Percentiles rank a stretch among this genome's conserved stretches.
Conservation (phyloP, 2,113 vertebrate species). For the Paratilapia polleni region DNA sequence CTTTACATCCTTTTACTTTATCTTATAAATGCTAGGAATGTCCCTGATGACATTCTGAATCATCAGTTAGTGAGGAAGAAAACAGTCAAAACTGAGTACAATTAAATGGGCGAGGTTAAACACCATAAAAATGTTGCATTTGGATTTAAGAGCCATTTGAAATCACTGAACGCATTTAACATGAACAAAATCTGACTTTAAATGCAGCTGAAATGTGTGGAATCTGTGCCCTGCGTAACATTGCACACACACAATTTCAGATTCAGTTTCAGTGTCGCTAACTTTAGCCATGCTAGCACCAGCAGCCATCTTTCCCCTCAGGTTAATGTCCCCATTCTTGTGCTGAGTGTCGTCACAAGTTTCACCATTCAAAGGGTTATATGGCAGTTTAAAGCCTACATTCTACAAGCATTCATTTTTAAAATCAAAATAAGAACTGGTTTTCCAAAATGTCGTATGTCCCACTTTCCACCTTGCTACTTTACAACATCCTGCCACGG, state of each 20-base stretch:
- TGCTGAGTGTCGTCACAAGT: neutral
- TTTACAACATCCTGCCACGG: neutral
- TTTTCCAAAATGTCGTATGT: neutral
- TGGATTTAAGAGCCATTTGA: neutral
- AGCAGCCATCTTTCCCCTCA: neutral
- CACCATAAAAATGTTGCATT: neutral
- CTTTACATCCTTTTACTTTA: neutral
- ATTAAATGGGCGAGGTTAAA: neutral
- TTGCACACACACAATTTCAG: neutral
- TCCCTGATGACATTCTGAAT: neutral
- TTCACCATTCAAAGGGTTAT: neutral
- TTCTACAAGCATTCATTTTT: neutral
- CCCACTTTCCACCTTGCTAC: neutral
- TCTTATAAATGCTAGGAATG: neutral
- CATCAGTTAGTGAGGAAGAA: neutral
- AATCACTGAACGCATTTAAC: neutral
- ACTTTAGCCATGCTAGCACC: neutral
- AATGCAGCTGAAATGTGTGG: neutral
- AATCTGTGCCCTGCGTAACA: neutral
- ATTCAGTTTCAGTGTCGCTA: neutral
- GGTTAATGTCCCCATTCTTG: neutral
- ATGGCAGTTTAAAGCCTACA: neutral
- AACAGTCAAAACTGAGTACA: neutral
- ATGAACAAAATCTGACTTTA: neutral
- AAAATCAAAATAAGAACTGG: neutral